phyloP scores from a whole-genome alignment of 2,113 vertebrate species.

The Catharus fuscescens region DNA sequence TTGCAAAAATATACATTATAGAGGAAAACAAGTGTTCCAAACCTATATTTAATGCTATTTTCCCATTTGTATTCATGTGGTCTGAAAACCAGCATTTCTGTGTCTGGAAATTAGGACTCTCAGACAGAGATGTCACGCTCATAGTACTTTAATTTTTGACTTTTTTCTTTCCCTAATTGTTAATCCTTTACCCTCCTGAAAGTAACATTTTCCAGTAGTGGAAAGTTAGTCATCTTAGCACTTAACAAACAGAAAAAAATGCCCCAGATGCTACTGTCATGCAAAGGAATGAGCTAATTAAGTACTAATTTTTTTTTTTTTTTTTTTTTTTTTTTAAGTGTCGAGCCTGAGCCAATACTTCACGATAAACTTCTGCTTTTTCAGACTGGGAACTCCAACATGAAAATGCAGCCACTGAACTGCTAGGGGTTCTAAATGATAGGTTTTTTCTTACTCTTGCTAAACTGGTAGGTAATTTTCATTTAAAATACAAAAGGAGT shows the following conservation, averaged over 20 bases:
- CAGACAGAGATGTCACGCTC: background rate
- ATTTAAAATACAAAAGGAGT: background rate
- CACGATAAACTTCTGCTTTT: background rate
- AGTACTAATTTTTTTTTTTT: background rate
- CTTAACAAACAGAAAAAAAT: constrained; percentile 10
- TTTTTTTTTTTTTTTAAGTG: no score
- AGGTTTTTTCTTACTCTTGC: background rate
- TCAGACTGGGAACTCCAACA: background rate
- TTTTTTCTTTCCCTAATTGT: background rate
- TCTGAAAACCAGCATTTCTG: background rate
- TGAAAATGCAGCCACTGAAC: background rate
- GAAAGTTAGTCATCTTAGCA: background rate
- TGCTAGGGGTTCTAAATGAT: background rate
- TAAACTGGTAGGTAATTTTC: background rate
- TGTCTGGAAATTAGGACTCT: background rate
- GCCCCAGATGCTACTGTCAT: constrained; percentile 26
- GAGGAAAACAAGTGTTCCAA: background rate
- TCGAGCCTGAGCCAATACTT: background rate
- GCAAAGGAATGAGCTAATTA: constrained; percentile 4
- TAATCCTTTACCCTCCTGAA: constrained; percentile 25
- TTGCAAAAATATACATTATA: background rate
- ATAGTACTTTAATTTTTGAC: background rate
- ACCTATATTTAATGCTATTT: background rate
- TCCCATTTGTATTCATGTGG: background rate
- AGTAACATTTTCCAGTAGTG: constrained; percentile 49